Conservation (phyloP, 2,888 invertebrate species). For the Drosophila quinaria region DNA sequence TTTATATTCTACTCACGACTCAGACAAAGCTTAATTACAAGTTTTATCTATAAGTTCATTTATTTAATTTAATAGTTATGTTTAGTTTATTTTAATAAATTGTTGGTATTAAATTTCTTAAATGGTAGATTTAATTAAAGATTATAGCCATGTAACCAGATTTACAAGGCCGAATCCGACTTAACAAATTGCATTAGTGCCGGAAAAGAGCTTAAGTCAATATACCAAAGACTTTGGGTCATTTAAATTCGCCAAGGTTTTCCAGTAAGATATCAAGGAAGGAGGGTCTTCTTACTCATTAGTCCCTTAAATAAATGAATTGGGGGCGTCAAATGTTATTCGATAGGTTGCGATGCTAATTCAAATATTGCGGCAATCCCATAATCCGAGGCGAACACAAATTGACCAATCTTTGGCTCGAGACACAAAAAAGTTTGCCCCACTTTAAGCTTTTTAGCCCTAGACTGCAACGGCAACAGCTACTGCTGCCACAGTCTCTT, state of each 20-base stretch:
- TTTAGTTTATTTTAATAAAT: slow-evolving; percentile 17
- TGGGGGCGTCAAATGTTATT: slow-evolving; percentile 14
- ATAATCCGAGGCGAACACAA: slow-evolving; percentile 25
- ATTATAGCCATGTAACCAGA: slow-evolving; percentile 28
- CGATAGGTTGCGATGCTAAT: background rate
- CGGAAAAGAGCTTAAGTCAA: slow-evolving; percentile 20
- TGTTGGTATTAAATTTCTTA: slow-evolving; percentile 15
- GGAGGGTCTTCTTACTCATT: slow-evolving; percentile 13
- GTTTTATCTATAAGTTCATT: slow-evolving; percentile 11
- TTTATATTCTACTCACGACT: slow-evolving; percentile 19
- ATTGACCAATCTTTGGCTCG: slow-evolving; percentile 29
- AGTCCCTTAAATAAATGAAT: slow-evolving; percentile 20
- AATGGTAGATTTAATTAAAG: slow-evolving; percentile 44
- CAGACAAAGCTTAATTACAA: slow-evolving; percentile 10
- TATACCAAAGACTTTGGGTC: slow-evolving; percentile 3
- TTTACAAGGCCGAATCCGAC: slow-evolving; percentile 27
- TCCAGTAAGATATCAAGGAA: background rate
- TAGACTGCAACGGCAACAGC: slow-evolving; percentile 28
- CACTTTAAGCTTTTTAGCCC: slow-evolving; percentile 21
- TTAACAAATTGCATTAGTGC: slow-evolving; percentile 34
- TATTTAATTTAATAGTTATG: slow-evolving; percentile 3
- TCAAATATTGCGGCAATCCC: slow-evolving; percentile 31
- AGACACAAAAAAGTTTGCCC: slow-evolving; percentile 29
- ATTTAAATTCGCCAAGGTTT: slow-evolving; percentile 10
- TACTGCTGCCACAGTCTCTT: too few species aligned